phyloP scores from a whole-genome alignment of 1,140 invertebrate species.

The Sinella curviseta region DNA sequence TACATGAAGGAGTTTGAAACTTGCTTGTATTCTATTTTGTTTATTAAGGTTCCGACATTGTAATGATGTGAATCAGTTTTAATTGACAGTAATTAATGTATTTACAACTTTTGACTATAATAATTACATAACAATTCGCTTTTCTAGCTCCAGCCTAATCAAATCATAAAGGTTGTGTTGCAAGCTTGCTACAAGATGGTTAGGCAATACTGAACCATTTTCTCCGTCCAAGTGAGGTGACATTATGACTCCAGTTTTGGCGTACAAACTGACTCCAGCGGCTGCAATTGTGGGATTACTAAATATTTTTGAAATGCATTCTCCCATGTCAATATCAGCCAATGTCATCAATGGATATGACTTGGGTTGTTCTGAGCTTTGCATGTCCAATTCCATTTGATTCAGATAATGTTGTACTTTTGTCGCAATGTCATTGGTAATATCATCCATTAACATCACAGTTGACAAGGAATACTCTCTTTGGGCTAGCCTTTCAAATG shows the following conservation, averaged over 20 bases:
- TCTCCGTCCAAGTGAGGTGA: background rate
- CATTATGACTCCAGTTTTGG: background rate
- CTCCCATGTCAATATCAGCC: background rate
- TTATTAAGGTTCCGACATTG: no score
- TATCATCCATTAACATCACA: background rate
- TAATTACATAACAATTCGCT: no score
- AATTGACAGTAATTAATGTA: background rate
- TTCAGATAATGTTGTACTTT: background rate
- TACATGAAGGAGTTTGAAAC: no score
- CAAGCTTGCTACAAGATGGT: background rate
- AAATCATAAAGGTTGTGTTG: background rate
- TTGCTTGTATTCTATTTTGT: no score
- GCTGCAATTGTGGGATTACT: background rate
- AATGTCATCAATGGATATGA: background rate
- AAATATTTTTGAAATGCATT: background rate
- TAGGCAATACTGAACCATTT: background rate
- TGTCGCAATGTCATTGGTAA: background rate
- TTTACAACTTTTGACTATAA: background rate
- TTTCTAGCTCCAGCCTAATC: background rate
- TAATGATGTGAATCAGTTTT: no score
- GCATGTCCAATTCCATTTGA: background rate
- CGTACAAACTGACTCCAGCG: slow-evolving; percentile 20
- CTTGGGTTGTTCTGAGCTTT: background rate
- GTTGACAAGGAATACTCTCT: background rate
- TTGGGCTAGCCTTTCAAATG: background rate